phyloP scores from a whole-genome alignment of 1,140 invertebrate genomes.

The Teleopsis dalmanni region DNA sequence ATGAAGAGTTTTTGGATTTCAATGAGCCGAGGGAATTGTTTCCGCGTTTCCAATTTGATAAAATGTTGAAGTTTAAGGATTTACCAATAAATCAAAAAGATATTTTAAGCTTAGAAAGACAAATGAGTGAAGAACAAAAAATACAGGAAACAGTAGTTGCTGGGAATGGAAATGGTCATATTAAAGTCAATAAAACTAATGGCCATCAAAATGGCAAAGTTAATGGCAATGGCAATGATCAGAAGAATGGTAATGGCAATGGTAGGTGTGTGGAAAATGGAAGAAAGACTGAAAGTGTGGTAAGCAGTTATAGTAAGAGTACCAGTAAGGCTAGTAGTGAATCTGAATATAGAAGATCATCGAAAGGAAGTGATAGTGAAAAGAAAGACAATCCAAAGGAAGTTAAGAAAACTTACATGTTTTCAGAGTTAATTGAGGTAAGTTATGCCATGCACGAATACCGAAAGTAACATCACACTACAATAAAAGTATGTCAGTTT shows the following conservation, averaged over 20 bases:
- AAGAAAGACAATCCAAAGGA: background rate
- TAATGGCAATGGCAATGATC: background rate
- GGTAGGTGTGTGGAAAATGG: background rate
- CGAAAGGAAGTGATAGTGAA: background rate
- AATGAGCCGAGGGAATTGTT: conserved; percentile 33
- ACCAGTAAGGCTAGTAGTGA: background rate
- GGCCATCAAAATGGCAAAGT: conserved; percentile 3
- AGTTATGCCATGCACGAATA: too few relatives aligned
- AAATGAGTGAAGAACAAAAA: background rate
- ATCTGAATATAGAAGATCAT: background rate
- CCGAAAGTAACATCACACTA: too few relatives aligned
- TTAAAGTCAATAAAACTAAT: background rate
- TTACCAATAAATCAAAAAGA: background rate
- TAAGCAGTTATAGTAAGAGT: background rate
- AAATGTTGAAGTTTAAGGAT: conserved; percentile 28
- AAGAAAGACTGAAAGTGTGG: background rate
- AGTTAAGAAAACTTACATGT: conserved; percentile 21
- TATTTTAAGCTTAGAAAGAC: background rate
- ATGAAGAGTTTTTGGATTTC: conserved; percentile 28
- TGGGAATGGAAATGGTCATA: conserved; percentile 1
- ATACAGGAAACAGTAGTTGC: background rate
- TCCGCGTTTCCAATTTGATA: conserved; percentile 31
- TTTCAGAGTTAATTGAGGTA: conserved; percentile 35
- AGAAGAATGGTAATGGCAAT: background rate
- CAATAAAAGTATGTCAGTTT: too few relatives aligned